A percentile compares a stretch with the other conserved stretches of the same genome.
Conservation (phyloP, 2,797 vertebrate species). For the Yasuhikotakia modesta region DNA sequence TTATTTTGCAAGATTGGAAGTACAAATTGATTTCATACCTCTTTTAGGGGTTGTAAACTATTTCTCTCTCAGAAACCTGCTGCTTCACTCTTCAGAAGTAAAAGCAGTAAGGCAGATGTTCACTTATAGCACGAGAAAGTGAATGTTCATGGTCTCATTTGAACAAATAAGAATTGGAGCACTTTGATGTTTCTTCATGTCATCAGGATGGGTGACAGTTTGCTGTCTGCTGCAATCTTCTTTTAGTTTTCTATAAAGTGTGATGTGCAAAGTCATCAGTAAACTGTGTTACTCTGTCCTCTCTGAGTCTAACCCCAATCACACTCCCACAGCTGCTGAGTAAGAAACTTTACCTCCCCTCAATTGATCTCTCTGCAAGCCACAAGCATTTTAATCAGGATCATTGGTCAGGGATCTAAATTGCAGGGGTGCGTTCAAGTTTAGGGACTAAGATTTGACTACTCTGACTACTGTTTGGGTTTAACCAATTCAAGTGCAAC, state of each 20-base stretch:
- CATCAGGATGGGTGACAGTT: slow-evolving; percentile 27
- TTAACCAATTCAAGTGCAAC: slow-evolving; percentile 20
- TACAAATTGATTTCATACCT: slow-evolving; percentile 14
- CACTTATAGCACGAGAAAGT: not conserved
- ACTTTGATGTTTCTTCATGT: slow-evolving; percentile 41
- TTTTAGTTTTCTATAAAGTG: slow-evolving; percentile 41
- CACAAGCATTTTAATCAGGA: slow-evolving; percentile 60
- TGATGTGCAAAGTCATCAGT: slow-evolving; percentile 55
- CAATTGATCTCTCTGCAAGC: slow-evolving; percentile 53
- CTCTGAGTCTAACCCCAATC: slow-evolving; percentile 53
- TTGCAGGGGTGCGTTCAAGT: slow-evolving; percentile 21
- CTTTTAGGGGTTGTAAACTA: slow-evolving; percentile 1
- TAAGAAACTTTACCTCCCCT: slow-evolving; percentile 50
- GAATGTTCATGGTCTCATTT: slow-evolving; percentile 24
- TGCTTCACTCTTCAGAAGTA: slow-evolving; percentile 6
- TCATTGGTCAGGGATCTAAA: slow-evolving; percentile 59
- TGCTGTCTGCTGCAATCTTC: slow-evolving; percentile 55
- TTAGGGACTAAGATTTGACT: slow-evolving; percentile 15
- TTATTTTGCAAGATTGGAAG: slow-evolving; percentile 11
- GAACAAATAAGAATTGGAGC: slow-evolving; percentile 46
- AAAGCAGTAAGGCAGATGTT: slow-evolving; percentile 6
- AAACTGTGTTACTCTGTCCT: slow-evolving; percentile 37
- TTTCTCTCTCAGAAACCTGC: not conserved
- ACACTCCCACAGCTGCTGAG: slow-evolving; percentile 50
- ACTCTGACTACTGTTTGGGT: not conserved